These are phyloP conservation scores for Archegozetes longisetosus DNA, from an alignment of 1,140 invertebrate genomes.

Conservation along the genomic window DNA sequence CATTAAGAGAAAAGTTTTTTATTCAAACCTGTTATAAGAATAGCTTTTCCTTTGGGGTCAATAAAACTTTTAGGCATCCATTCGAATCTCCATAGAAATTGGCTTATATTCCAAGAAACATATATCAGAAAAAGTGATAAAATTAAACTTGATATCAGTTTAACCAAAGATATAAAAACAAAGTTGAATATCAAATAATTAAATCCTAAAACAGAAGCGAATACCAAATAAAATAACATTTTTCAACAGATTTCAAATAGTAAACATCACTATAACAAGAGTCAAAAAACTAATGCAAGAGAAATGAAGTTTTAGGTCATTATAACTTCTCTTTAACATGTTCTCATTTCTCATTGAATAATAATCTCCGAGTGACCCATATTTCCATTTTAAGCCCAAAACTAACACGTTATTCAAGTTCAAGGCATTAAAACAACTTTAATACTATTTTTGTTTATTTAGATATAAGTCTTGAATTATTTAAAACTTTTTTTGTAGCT, in stretches of 20 bases:
- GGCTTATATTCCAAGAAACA: background rate
- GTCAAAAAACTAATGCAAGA: too few relatives aligned
- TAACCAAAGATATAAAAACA: background rate
- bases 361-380: background rate
- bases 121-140: background rate
- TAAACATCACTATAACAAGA: too few relatives aligned
- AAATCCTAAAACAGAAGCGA: background rate
- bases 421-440: too few relatives aligned
- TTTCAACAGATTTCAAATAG: too few relatives aligned
- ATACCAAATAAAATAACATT: background rate
- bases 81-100: background rate
- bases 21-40: constrained; percentile 28
- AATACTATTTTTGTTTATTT: too few relatives aligned
- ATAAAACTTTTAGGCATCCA: background rate
- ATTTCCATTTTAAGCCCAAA: background rate
- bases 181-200: background rate
- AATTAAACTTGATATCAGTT: background rate
- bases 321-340: too few relatives aligned
- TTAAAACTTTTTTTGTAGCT: too few relatives aligned
- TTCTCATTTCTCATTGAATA: too few relatives aligned
- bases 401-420: too few relatives aligned
- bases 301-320: too few relatives aligned
- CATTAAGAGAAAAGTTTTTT: constrained; percentile 2
- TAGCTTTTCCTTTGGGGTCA: constrained; percentile 17
- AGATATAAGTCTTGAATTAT: too few relatives aligned